Evolutionary conservation across 2,113 vertebrate genomes (phyloP).

Genomic region (Tringa solitaria): DNA sequence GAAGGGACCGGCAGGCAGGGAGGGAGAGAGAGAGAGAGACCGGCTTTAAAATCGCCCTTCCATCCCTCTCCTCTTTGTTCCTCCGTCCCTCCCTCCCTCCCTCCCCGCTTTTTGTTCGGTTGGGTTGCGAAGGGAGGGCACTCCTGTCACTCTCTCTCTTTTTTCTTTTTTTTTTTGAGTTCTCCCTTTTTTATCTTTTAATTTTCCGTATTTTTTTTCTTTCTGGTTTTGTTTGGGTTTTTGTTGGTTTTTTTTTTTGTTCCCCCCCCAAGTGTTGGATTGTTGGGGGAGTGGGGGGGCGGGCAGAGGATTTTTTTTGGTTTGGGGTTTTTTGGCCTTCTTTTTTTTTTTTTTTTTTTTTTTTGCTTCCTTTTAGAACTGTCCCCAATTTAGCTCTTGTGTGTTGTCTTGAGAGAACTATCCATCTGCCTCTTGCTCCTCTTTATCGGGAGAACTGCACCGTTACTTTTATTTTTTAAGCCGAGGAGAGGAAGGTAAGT

Average conservation of each 20-base stretch:
- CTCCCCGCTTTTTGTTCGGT: slow-evolving; percentile 61
- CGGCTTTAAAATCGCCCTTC: slow-evolving; percentile 66
- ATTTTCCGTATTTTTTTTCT: not conserved
- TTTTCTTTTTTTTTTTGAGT: slow-evolving; percentile 39
- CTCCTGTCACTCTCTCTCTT: slow-evolving; percentile 58
- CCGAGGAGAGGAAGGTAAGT: slow-evolving; percentile 79
- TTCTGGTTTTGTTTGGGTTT: no score
- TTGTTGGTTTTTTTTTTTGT: not conserved
- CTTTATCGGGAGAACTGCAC: slow-evolving; percentile 69
- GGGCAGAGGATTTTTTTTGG: not conserved
- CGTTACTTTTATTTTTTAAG: slow-evolving; percentile 65
- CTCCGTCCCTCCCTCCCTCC: slow-evolving; percentile 64
- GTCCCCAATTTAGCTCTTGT: slow-evolving; percentile 67
- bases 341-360: not conserved
- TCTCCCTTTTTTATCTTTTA: slow-evolving; percentile 7
- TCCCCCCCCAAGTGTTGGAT: slow-evolving; percentile 33
- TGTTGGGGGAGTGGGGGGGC: slow-evolving; percentile 56
- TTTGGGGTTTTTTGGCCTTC: not conserved
- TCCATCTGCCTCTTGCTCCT: slow-evolving; percentile 69
- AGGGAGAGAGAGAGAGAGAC: slow-evolving; percentile 22
- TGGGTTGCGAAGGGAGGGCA: slow-evolving; percentile 40
- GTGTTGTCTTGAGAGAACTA: slow-evolving; percentile 73
- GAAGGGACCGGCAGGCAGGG: slow-evolving; percentile 73
- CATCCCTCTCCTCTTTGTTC: slow-evolving; percentile 75
- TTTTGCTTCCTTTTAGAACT: slow-evolving; percentile 64